Evolutionary conservation across 2,113 vertebrate genomes (phyloP), one percentile per base, ranked within the genome.

Genomic region (Microtus oregoni): DNA sequence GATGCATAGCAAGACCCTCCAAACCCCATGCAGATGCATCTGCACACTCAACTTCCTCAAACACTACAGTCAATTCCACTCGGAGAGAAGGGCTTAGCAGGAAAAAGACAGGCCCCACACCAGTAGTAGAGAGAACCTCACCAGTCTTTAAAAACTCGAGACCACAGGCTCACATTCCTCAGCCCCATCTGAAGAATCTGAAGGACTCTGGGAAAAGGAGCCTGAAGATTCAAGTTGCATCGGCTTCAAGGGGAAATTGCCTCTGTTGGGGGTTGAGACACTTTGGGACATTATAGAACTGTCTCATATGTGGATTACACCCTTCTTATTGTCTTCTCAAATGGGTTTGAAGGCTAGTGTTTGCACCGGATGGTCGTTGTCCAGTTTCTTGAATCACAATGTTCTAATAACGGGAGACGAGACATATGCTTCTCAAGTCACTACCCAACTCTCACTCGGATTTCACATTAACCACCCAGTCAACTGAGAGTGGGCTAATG

Each of bases 271-370:
- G 78, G 30, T 47, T 0, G 5, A 61, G 88, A 47, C 35, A 24
- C 22, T 50, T n/a, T 24, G 14, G 38, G 26, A 61, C 61, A 35
- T 75, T 5, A 30, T 13, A 6, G 78, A 50, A 28, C 15, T 19
- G 38, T 13, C 15, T 11, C 14, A 5, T 3, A 9, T 11, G n/a
- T 50, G 13, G 6, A 3, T 32, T 10, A 9, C 1, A 32, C 24
- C 9, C 30, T 52, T 81, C 47, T 75, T 55, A 75, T 41, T 89
- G 61, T 86, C 35, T 95, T 78, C 55, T 67, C 88, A 88, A 77
- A 26, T 47, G 28, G n/a, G 6, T 28, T 50, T 47, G n/a, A 89
- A 10, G 72, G 4, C n/a, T 73, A 11, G 19, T 38, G 30, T 12
- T 76, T 3, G 61, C 76, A 35, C 73, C 28, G 17, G 38, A 63